Base-by-base conservation (phyloP, 2,113 vertebrate species). In the Seriola aureovittata region DNA sequence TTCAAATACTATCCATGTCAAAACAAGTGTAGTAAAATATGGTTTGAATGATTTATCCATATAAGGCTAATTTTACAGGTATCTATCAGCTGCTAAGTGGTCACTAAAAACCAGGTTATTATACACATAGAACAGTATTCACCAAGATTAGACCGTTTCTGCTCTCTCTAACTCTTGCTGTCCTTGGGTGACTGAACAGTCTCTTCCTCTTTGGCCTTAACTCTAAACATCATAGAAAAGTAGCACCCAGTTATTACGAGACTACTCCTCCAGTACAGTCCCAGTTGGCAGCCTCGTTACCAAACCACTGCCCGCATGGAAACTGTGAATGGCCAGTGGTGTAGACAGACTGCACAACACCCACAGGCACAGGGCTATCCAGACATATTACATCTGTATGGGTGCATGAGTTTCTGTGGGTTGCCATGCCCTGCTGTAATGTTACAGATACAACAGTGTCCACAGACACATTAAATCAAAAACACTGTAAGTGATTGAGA, bases 241-340 rank as follows among this genome's bases (percentile, higher is more conserved):
- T n/a, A 68, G 54, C 58, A 84, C 44, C 85, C 85, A 10, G 86
- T 84, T 75, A 87, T 91, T 85, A 88, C 25, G 29, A 76, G 89
- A 38, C 70, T 32, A 57, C 70, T 71, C 13, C 21, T 63, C 40
- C 52, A 63, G 71, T 58, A 1, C 55, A 1, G 48, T 32, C 65
- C 57, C 65, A 50, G 75, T 36, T 71, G 62, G 77, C 59, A 63
- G 25, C 8, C 19, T 52, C 10, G 54, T 29, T 38, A 44, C 64
- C 32, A 17, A 88, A 75, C 55, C 38, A 48, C 52, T 29, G 58
- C 65, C 71, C 81, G 17, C n/a, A 69, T 75, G 85, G 82, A 90
- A 89, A 91, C 42, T 81, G 71, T 85, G 84, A 87, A 52, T 38
- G 57, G 38, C 62, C 57, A 25, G 16, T 52, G 48, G 42, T 32